Evolutionary conservation across 2,113 vertebrate species (phyloP).

Genomic region (Oceanodroma tethys): DNA sequence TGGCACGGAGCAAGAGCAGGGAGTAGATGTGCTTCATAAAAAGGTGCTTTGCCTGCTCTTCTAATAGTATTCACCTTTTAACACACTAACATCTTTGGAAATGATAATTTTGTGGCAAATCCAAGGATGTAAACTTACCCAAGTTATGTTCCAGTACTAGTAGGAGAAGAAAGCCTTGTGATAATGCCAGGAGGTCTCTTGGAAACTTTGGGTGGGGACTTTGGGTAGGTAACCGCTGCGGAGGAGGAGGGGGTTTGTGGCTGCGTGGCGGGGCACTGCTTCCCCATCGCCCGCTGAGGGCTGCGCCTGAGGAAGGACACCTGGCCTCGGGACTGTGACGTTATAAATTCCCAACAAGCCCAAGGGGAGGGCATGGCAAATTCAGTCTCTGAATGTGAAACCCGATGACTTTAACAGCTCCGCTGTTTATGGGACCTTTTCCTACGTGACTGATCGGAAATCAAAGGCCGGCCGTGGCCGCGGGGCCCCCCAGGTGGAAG

Average conservation of each 20-base stretch:
- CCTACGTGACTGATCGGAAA: background rate
- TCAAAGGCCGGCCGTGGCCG: background rate
- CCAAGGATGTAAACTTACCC: background rate
- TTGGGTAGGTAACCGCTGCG: background rate
- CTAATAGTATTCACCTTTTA: background rate
- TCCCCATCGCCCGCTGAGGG: background rate
- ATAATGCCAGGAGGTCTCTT: background rate
- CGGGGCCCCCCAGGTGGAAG: background rate
- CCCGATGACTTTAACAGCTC: background rate
- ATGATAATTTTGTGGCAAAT: background rate
- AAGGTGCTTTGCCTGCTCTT: background rate
- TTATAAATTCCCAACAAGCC: background rate
- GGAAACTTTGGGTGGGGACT: background rate
- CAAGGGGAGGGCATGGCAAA: background rate
- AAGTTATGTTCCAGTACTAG: background rate
- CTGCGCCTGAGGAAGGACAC: background rate
- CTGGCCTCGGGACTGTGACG: background rate
- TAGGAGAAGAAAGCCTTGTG: background rate
- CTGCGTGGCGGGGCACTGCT: fast-evolving
- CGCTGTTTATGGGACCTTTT: background rate
- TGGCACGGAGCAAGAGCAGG: background rate
- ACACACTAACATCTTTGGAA: background rate
- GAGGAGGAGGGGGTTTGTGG: background rate
- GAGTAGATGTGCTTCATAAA: background rate
- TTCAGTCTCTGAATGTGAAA: background rate